Conservation (phyloP, 1,140 invertebrate species). For the Procambarus virginalis region DNA sequence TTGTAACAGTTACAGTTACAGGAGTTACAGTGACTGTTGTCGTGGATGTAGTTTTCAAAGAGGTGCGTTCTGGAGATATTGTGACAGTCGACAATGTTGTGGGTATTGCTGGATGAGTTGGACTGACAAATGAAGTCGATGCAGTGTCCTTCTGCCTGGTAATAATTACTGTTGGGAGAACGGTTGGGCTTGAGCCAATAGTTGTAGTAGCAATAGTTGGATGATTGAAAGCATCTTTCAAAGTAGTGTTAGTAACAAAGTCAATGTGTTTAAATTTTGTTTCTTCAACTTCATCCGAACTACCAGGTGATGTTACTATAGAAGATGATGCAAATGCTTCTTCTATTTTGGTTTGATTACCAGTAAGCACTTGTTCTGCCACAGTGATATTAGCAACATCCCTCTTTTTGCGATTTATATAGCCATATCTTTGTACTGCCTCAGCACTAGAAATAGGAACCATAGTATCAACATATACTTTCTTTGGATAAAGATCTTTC, state of each 20-base stretch:
- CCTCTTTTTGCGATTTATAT: conserved; percentile 42
- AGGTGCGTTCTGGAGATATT: not conserved
- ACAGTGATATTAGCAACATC: conserved; percentile 44
- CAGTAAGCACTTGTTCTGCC: conserved; percentile 30
- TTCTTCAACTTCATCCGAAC: not conserved
- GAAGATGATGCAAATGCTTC: not conserved
- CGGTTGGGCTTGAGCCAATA: conserved; percentile 18
- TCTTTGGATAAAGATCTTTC: conserved; percentile 16
- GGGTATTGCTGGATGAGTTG: conserved; percentile 19
- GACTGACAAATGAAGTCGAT: not conserved
- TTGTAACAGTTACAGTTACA: conserved; percentile 40
- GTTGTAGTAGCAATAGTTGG: conserved; percentile 42
- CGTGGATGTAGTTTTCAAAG: not conserved
- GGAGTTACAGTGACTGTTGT: conserved; percentile 18
- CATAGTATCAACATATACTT: conserved; percentile 19
- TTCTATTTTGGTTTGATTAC: conserved; percentile 46
- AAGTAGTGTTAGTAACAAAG: not conserved
- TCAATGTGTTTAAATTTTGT: conserved; percentile 5
- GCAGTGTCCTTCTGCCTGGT: not conserved
- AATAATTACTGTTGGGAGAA: not conserved
- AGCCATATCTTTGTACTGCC: conserved; percentile 5
- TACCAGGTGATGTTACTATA: not conserved
- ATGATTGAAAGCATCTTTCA: not conserved
- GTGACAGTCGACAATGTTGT: conserved; percentile 30
- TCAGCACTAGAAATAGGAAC: not conserved